Conservation (phyloP, 2,888 invertebrate species). For the Amphipoea oculea region DNA sequence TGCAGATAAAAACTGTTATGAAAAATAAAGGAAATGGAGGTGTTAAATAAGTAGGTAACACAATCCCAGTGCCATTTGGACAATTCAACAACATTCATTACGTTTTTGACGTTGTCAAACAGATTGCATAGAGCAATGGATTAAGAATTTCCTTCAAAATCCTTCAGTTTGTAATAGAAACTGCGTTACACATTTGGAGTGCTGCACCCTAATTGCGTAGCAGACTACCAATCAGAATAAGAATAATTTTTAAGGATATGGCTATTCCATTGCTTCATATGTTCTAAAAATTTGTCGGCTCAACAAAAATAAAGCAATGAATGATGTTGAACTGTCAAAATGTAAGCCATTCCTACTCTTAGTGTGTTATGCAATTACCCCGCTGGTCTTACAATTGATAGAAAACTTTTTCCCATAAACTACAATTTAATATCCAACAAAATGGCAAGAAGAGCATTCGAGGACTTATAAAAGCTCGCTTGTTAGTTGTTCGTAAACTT, state of each 20-base stretch:
- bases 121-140: background rate
- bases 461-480: conserved; percentile 1
- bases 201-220: too few species aligned
- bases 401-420: conserved; percentile 19
- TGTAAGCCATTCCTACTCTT: too few species aligned
- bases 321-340: too few species aligned
- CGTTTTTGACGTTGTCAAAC: background rate
- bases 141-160: background rate
- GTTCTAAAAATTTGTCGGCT: too few species aligned
- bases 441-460: conserved; percentile 7
- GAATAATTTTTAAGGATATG: too few species aligned
- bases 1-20: background rate
- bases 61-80: background rate
- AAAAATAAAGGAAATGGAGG: background rate
- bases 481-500: conserved; percentile 19
- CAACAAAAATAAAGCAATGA: too few species aligned
- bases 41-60: background rate
- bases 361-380: background rate
- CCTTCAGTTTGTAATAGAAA: background rate
- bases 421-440: conserved; percentile 21
- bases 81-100: background rate
- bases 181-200: background rate
- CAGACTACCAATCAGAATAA: too few species aligned
- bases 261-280: too few species aligned
- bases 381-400: background rate